Evolutionary conservation across 1,140 invertebrate species (phyloP).

Genomic region (Aphaenogaster ashmeadi): DNA sequence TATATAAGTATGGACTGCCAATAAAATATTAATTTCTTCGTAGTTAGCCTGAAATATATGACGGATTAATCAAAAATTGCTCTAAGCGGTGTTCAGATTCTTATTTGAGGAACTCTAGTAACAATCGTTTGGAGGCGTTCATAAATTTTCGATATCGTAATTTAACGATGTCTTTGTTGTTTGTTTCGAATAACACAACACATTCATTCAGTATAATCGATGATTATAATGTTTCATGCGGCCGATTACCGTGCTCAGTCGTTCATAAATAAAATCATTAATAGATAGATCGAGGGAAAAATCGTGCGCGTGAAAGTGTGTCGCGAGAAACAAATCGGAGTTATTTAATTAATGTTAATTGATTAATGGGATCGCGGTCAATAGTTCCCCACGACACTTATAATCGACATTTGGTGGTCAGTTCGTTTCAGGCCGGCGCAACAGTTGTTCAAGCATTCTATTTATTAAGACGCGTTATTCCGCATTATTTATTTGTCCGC

Average conservation of each 20-base stretch:
- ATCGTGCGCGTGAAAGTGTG: neutral
- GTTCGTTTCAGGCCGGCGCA: neutral
- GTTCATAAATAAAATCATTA: neutral
- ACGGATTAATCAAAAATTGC: too few species aligned
- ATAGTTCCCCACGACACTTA: neutral
- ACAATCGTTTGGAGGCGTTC: neutral
- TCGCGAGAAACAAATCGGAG: neutral
- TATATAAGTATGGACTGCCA: too few species aligned
- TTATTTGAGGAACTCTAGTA: too few species aligned
- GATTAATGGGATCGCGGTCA: neutral
- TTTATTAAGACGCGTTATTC: slow-evolving; percentile 30
- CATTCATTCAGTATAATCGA: neutral
- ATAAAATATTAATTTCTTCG: too few species aligned
- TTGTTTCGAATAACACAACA: neutral
- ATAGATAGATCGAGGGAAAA: neutral
- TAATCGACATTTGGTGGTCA: neutral
- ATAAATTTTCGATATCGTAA: neutral
- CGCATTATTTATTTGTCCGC: slow-evolving; percentile 20
- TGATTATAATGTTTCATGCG: neutral
- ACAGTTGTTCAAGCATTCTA: neutral
- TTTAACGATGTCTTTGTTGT: neutral
- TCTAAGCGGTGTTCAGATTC: too few species aligned
- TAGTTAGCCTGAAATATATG: too few species aligned
- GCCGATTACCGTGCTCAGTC: neutral
- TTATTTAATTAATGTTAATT: slow-evolving; percentile 8